phyloP scores from a whole-genome alignment of 2,113 vertebrate genomes.

The Numida meleagris region DNA sequence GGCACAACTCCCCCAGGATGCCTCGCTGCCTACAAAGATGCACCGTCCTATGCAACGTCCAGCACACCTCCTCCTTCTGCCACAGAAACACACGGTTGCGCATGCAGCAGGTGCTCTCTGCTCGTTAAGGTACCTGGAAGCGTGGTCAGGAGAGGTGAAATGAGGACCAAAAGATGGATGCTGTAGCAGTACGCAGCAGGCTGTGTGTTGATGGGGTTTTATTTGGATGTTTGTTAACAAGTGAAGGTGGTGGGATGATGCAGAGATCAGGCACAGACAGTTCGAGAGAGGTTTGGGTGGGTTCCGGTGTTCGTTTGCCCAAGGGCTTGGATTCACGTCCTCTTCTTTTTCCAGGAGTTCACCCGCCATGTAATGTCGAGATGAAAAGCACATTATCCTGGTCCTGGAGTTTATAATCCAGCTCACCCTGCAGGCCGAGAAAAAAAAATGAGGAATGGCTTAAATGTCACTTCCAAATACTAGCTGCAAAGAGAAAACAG shows the following conservation, averaged over 20 bases:
- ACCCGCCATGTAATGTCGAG: constrained; percentile 96
- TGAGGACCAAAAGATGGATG: constrained; percentile 39
- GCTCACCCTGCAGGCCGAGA: constrained; percentile 85
- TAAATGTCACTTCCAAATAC: constrained; percentile 53
- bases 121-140: constrained; percentile 21
- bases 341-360: constrained; percentile 57
- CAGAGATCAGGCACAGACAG: constrained; percentile 15
- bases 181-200: not conserved
- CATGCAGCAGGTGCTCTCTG: not conserved
- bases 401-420: constrained; percentile 93
- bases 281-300: constrained; percentile 1
- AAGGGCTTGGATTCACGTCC: constrained; percentile 1
- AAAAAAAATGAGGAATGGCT: not conserved
- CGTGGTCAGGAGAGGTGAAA: constrained; percentile 49
- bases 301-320: not conserved
- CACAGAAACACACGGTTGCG: not conserved
- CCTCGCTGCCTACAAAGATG: not conserved
- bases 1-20: not conserved
- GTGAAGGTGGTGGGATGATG: not conserved
- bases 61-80: constrained; percentile 46
- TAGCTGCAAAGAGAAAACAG: constrained; percentile 29
- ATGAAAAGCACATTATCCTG: constrained; percentile 95
- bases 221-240: constrained; percentile 21
- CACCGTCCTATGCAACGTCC: not conserved
- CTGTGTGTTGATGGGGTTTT: not conserved